Evolutionary conservation across 2,888 invertebrate species (phyloP).

Genomic region (Zonitis immaculata): DNA sequence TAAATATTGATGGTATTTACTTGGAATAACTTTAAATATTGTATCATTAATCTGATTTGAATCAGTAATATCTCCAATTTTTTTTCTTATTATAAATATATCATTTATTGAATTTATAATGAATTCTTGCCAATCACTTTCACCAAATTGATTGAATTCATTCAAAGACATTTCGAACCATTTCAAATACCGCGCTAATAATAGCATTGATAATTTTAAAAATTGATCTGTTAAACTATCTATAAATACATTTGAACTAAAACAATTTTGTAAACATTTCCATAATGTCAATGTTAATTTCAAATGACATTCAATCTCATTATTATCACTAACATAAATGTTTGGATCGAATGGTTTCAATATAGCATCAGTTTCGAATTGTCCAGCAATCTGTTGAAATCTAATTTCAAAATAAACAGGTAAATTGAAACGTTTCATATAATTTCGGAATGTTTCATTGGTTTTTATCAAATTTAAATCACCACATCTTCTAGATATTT

Average conservation of each 20-base stretch:
- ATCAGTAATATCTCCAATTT: slow-evolving; percentile 23
- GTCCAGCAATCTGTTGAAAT: slow-evolving; percentile 88
- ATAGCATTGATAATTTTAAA: slow-evolving; percentile 83
- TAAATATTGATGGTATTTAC: slow-evolving; percentile 26
- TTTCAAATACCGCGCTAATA: slow-evolving; percentile 72
- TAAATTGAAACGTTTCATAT: slow-evolving; percentile 80
- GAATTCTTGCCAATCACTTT: slow-evolving; percentile 31
- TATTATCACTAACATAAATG: slow-evolving; percentile 32
- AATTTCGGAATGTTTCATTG: slow-evolving; percentile 70
- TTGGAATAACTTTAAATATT: slow-evolving; percentile 35
- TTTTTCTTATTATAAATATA: slow-evolving; percentile 29
- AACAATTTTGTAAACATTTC: slow-evolving; percentile 54
- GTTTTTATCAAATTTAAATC: slow-evolving; percentile 58
- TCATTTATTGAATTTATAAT: slow-evolving; percentile 37
- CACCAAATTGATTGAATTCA: slow-evolving; percentile 12
- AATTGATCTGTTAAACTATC: slow-evolving; percentile 75
- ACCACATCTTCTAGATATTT: slow-evolving; percentile 64
- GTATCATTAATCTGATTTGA: slow-evolving; percentile 25
- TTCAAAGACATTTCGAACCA: slow-evolving; percentile 54
- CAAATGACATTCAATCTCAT: slow-evolving; percentile 49
- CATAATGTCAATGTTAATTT: slow-evolving; percentile 52
- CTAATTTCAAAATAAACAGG: slow-evolving; percentile 96
- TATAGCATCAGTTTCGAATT: slow-evolving; percentile 52
- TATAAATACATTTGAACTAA: slow-evolving; percentile 76
- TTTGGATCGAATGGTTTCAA: slow-evolving; percentile 25